A percentile compares a stretch with the other conserved stretches of the same genome.
Conservation (phyloP, 23 tunicate genomes). For the Styela plicata region DNA sequence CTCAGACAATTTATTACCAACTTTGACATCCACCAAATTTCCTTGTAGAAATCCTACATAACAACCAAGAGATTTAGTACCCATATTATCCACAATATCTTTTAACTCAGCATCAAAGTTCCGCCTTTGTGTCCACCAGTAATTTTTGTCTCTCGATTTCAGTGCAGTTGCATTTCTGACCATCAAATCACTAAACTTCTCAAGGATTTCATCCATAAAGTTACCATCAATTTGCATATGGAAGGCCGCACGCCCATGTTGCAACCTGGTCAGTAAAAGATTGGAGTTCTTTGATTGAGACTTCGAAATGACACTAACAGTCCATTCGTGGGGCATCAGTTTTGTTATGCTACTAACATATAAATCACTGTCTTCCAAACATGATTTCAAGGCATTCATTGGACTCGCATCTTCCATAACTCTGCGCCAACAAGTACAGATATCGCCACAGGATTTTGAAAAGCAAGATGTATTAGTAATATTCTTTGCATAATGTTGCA, state of each 20-base stretch:
- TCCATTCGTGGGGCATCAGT: constrained; percentile 10
- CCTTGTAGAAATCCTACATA: constrained; percentile 1
- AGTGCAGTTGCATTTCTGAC: constrained; percentile 9
- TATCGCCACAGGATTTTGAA: too few relatives aligned
- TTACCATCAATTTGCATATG: constrained; percentile 12
- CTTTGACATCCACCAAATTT: neutral
- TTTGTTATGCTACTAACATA: constrained; percentile 10
- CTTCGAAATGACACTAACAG: constrained; percentile 7
- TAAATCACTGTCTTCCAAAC: neutral
- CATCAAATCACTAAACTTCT: constrained; percentile 11
- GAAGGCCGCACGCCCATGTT: neutral
- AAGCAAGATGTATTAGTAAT: neutral
- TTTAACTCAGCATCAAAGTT: constrained; percentile 3
- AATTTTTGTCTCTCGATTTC: constrained; percentile 18
- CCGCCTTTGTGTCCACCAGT: constrained; percentile 33
- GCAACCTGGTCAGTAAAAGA: neutral
- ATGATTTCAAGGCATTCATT: neutral
- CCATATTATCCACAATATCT: neutral
- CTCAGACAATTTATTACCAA: neutral
- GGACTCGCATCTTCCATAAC: neutral
- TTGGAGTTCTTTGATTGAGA: neutral
- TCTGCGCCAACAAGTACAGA: neutral
- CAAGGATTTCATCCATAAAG: neutral
- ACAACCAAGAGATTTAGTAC: neutral
- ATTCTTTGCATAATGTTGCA: neutral